phyloP scores from a whole-genome alignment of 2,113 vertebrate species.

The Lampris incognitus region DNA sequence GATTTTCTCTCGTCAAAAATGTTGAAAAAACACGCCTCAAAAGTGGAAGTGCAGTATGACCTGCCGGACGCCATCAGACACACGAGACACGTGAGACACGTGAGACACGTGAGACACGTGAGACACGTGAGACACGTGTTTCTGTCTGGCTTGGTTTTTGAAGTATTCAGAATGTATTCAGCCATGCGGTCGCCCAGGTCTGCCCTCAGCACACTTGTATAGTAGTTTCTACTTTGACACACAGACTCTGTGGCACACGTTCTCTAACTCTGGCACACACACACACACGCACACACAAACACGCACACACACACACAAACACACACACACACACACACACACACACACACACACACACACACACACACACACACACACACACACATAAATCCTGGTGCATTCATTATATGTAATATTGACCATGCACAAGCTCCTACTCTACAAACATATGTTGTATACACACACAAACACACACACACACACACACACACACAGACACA shows the following conservation, averaged over 20 bases:
- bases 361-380: slow-evolving; percentile 36
- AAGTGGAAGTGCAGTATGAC: slow-evolving; percentile 18
- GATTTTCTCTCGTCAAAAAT: slow-evolving; percentile 45
- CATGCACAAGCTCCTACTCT: too few relatives aligned
- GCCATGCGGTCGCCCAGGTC: slow-evolving; percentile 61
- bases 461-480: too few relatives aligned
- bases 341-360: slow-evolving; percentile 26
- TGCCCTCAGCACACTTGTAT: slow-evolving; percentile 73
- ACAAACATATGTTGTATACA: too few relatives aligned
- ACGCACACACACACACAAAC: slow-evolving; percentile 22
- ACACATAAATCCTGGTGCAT: slow-evolving; percentile 10
- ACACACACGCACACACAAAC: slow-evolving; percentile 38
- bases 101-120: slow-evolving; percentile 44
- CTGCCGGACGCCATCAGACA: background rate
- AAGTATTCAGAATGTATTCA: slow-evolving; percentile 45
- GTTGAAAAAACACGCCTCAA: slow-evolving; percentile 49
- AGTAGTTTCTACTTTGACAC: slow-evolving; percentile 68
- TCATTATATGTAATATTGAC: too few relatives aligned
- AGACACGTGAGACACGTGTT: slow-evolving; percentile 53
- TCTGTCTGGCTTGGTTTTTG: slow-evolving; percentile 29
- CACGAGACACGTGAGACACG: too few relatives aligned
- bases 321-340: slow-evolving; percentile 51
- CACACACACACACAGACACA: slow-evolving; percentile 30
- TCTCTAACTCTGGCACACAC: slow-evolving; percentile 52
- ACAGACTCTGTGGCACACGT: slow-evolving; percentile 69